These are phyloP conservation scores for Notiomystis cincta DNA, from an alignment of 2,113 vertebrate species.

Conservation along the genomic window DNA sequence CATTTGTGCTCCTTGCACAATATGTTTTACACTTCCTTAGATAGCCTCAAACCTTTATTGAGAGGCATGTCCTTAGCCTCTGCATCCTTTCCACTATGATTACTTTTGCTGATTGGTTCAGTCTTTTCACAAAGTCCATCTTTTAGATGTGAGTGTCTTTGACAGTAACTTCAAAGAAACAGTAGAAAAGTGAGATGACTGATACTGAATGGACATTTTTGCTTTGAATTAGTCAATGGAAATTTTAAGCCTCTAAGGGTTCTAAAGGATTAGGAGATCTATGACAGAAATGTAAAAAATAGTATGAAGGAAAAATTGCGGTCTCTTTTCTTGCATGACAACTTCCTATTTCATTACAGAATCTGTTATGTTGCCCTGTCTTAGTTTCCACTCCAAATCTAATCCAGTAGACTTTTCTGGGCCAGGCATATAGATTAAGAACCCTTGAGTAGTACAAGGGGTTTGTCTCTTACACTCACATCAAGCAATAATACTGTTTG, in stretches of 20 bases:
- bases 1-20: not conserved
- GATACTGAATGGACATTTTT: not conserved
- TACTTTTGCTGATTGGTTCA: not conserved
- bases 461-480: not conserved
- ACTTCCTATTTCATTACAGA: not conserved
- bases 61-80: not conserved
- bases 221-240: not conserved
- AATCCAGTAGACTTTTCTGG: not conserved
- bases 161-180: not conserved
- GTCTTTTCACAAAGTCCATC: not conserved
- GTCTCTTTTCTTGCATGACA: not conserved
- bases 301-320: not conserved
- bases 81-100: not conserved
- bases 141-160: not conserved
- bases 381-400: not conserved
- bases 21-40: not conserved
- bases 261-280: not conserved
- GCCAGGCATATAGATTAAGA: not conserved
- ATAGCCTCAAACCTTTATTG: not conserved
- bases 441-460: not conserved
- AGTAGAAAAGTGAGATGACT: not conserved
- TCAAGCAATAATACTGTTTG: not conserved
- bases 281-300: not conserved
- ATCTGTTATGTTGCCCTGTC: not conserved
- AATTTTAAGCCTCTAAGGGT: not conserved